Evolutionary conservation across 2,113 vertebrate species (phyloP), one percentile per base, ranked within the genome.

Genomic region (Otis tarda): DNA sequence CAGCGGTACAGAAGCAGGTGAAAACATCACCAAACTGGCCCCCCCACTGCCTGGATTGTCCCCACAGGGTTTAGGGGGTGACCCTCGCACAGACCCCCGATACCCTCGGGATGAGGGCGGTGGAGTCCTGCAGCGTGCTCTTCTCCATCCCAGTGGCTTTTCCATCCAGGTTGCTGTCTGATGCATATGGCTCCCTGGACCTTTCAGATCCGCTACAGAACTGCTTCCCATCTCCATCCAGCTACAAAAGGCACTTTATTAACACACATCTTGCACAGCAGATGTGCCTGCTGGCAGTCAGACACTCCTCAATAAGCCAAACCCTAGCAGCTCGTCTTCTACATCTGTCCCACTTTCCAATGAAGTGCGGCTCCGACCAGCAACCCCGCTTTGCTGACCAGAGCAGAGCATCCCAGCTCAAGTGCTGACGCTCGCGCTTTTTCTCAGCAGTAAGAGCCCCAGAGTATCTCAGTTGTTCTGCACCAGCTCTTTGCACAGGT

Each of bases 81-180:
- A 55, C n/a, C 28, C 47, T 60, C 2, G 7, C 39, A 55, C 33
- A 47, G 55, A 28, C 7, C 31, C 68, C 6, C 1, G 2, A 4
- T 49, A 23, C 10, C 19, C 6, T 31, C 1, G 0, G 69, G 22
- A 27, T 12, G 8, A 60, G 45, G 19, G 20, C 3, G 0, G 43
- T 20, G 53, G 20, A 43, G 18, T 70, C 37, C 60, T 43, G 41
- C 14, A 43, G 41, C 14, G 15, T 16, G 4, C 22, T 47, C 28
- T 70, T 35, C 45, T 45, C 47, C 43, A 21, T 25, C 45, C 75
- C 9, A 56, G 22, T 10, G 12, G 27, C 68, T 28, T 73, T 68
- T 52, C 49, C n/a, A 47, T 70, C 35, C 33, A 47, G 21, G 37
- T 55, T 69, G 37, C 28, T 59, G 14, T 33, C 45, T 57, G 39